These are phyloP conservation scores for Clunio marinus DNA, from an alignment of 2,888 invertebrate genomes.

Conservation along the genomic window DNA sequence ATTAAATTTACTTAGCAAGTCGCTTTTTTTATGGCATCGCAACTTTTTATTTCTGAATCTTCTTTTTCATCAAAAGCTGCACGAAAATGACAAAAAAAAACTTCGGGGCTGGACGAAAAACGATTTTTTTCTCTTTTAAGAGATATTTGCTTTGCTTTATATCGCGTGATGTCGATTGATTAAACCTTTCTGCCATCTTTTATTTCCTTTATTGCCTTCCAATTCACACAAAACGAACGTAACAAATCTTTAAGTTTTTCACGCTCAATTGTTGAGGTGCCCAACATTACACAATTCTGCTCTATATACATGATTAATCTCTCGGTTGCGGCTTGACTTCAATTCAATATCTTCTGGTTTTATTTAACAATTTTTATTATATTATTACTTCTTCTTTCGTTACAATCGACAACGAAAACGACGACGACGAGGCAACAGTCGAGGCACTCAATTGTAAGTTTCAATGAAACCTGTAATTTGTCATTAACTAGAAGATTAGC, in stretches of 20 bases:
- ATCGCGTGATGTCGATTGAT: constrained; percentile 19
- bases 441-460: background rate
- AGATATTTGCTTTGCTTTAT: background rate
- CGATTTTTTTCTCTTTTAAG: too few relatives aligned
- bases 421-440: background rate
- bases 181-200: background rate
- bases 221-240: background rate
- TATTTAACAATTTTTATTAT: too few relatives aligned
- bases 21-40: too few relatives aligned
- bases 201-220: background rate
- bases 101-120: too few relatives aligned
- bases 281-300: constrained; percentile 14
- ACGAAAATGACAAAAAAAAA: background rate
- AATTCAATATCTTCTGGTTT: constrained; percentile 1
- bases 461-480: background rate
- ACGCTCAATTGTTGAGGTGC: background rate
- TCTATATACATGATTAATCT: constrained; percentile 9
- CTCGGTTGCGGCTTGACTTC: background rate
- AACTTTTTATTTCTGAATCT: too few relatives aligned
- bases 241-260: background rate
- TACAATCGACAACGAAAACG: background rate
- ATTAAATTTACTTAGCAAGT: constrained; percentile 22
- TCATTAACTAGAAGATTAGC: constrained; percentile 4
- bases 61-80: constrained; percentile 8
- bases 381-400: too few relatives aligned